Evolutionary conservation across 2,113 vertebrate species (phyloP), one percentile per base, ranked within the genome.

Genomic region (Trichomycterus rosablanca): DNA sequence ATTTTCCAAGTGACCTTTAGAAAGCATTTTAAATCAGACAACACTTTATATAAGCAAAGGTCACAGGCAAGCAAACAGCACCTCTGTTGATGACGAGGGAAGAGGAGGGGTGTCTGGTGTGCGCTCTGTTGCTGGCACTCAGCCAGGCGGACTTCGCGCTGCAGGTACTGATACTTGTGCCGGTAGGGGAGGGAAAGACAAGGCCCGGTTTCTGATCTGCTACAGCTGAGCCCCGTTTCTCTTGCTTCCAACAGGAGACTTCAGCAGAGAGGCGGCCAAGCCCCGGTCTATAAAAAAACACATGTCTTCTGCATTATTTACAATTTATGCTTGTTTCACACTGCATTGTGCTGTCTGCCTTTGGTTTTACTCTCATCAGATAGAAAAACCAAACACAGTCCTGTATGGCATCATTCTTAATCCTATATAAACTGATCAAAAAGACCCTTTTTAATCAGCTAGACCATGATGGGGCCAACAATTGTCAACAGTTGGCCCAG

Each of bases 31-130:
- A 48, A 57, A 58, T 61, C 32, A 19, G 32, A 64, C 37, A 40
- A 53, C 30, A 55, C 42, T 59, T 42, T 63, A 64, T 44, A 58
- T 24, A 67, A 72, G 64, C 63, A 70, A 70, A 74, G 72, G 67
- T 74, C 72, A 74, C 42, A 32, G 28, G 44, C 9, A 58, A 28
- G 48, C 5, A 9, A 59, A 63, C 15, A 59, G 26, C 48, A 70
- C 70, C 63, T 76, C 78, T 72, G 74, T 83, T 74, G 73, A 75
- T 73, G 71, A 73, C 63, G 5, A 53, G 58, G 48, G 46, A 66
- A 67, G 63, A 67, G 46, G 72, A 66, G 60, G 74, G 61, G 68
- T 76, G 74, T 72, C 52, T 76, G 1, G 66, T 49, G 51, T 46
- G 32, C 61, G 78, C 73, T 67, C 67, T 68, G 67, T 65, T 68